These are phyloP conservation scores for Hyperoplus immaculatus DNA, from an alignment of 2,797 vertebrate genomes.

Conservation along the genomic window DNA sequence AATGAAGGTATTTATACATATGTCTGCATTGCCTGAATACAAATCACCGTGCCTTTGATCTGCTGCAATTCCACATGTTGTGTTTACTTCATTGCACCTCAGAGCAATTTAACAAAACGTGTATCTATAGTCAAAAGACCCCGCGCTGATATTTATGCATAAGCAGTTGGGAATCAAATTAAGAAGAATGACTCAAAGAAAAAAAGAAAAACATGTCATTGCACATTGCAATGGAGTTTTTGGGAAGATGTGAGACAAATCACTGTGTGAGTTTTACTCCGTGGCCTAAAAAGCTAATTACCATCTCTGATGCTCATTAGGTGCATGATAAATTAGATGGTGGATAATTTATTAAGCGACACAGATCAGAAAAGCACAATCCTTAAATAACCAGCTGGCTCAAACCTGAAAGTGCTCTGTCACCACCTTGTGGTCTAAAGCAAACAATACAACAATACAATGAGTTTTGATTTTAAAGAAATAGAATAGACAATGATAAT, in stretches of 20 bases:
- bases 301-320: not conserved
- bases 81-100: not conserved
- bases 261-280: not conserved
- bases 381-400: not conserved
- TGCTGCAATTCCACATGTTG: not conserved
- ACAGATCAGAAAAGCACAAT: not conserved
- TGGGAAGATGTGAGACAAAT: not conserved
- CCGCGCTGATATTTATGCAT: not conserved
- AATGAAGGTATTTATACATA: too few species aligned
- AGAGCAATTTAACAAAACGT: not conserved
- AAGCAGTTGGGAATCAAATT: not conserved
- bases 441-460: slow-evolving; percentile 19
- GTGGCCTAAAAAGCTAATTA: not conserved
- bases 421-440: slow-evolving; percentile 58
- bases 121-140: too few species aligned
- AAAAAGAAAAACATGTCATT: too few species aligned
- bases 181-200: not conserved
- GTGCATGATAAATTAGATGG: not conserved
- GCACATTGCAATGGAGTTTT: not conserved
- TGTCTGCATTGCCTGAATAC: not conserved
- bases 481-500: not conserved
- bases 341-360: not conserved
- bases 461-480: not conserved
- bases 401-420: slow-evolving; percentile 38
- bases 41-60: not conserved